Evolutionary conservation across 2,888 invertebrate genomes (phyloP), one percentile per base, ranked within the genome.

Genomic region (Panzeria rudis): DNA sequence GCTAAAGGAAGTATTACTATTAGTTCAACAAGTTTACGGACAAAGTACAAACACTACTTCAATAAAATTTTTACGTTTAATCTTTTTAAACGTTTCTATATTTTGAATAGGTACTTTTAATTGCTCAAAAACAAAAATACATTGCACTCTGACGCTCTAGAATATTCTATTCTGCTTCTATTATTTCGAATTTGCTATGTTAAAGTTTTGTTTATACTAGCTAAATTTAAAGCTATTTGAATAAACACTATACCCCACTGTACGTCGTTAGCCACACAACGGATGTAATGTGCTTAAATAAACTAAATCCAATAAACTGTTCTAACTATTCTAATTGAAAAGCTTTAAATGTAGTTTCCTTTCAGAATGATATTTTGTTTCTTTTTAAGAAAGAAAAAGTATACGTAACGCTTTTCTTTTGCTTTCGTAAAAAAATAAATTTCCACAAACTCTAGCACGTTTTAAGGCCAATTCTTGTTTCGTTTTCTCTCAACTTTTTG

Each of bases 271-370:
- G 29, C 20, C 61, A 38, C 11, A 15, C 35, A 62, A 25, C 9
- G 61, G 47, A 72, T 41, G 50, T 44, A 77, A 56, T 52, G n/a
- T 56, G 6, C 6, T 32, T 25, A 47, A 35, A 32, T 32, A 56
- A 56, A n/a, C 32, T 13, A 75, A 50, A n/a, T 11, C 35, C n/a
- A 44, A 13, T 8, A 38, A 32, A 66, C 29, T 29, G 5, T 29
- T 29, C 29, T 29, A 29, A 73, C 44, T 73, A 69, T 68, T 68
- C 35, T 71, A 75, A 79, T 84, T 75, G 79, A 79, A 84, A 84
- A 79, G 71, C 68, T 75, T 69, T 54, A 44, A 47, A 64, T 0
- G 20, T 44, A 38, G 38, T 52, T 73, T 75, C n/a, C 13, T 50
- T 76, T 68, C n/a, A 17, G 11, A 54, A 69, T 35, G 35, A 62